A percentile compares a stretch with the other conserved stretches of the same genome.
phyloP scores from a whole-genome alignment of 2,888 invertebrate species.

The Drosophila subquinaria region DNA sequence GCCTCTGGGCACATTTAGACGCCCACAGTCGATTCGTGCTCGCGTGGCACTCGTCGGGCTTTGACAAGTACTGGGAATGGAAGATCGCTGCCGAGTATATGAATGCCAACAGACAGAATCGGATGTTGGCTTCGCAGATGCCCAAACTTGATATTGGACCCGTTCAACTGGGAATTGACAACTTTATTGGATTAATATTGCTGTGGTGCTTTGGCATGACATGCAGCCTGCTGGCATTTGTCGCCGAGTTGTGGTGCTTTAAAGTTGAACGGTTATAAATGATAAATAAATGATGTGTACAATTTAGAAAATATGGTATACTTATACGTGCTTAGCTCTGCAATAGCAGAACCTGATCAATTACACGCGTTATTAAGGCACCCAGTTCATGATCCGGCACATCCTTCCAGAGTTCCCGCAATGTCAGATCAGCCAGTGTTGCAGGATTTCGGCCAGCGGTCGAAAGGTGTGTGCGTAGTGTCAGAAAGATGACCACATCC shows the following conservation, averaged over 20 bases:
- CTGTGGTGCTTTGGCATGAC: slow-evolving; percentile 76
- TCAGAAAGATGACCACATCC: slow-evolving; percentile 85
- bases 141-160: slow-evolving; percentile 69
- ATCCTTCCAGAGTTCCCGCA: slow-evolving; percentile 76
- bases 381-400: slow-evolving; percentile 71
- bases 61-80: slow-evolving; percentile 89
- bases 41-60: slow-evolving; percentile 88
- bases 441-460: slow-evolving; percentile 41
- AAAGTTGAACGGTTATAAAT: neutral
- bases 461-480: slow-evolving; percentile 68
- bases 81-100: slow-evolving; percentile 68
- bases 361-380: slow-evolving; percentile 83
- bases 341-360: slow-evolving; percentile 80
- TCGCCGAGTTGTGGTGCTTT: slow-evolving; percentile 55
- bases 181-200: slow-evolving; percentile 78
- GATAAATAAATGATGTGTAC: neutral
- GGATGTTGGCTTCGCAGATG: slow-evolving; percentile 65
- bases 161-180: slow-evolving; percentile 69
- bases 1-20: slow-evolving; percentile 88
- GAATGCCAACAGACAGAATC: slow-evolving; percentile 72
- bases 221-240: slow-evolving; percentile 68
- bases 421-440: slow-evolving; percentile 65
- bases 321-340: slow-evolving; percentile 17
- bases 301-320: neutral
- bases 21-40: slow-evolving; percentile 87